Evolutionary conservation across 2,113 vertebrate species (phyloP).

Genomic region (Festucalex cinctus): DNA sequence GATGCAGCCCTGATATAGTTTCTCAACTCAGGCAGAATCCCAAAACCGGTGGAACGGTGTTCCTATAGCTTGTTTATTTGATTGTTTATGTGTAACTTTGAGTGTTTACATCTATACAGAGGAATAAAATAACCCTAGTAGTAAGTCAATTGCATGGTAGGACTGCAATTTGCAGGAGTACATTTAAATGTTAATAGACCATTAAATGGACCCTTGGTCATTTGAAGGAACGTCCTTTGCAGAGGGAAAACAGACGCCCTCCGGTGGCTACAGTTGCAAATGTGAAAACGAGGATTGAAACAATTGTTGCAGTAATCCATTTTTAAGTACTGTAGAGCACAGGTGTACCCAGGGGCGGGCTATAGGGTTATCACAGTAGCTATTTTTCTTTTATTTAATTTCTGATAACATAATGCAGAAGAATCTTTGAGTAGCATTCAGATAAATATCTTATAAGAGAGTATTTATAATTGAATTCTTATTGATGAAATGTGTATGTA

Average conservation of each 20-base stretch:
- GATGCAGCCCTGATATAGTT: slow-evolving; percentile 19
- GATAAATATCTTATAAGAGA: too few relatives aligned
- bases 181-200: background rate
- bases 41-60: background rate
- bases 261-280: background rate
- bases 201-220: background rate
- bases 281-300: background rate
- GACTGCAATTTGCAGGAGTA: background rate
- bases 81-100: background rate
- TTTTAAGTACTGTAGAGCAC: background rate
- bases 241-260: background rate
- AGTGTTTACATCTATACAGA: background rate
- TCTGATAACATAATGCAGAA: too few relatives aligned
- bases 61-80: background rate
- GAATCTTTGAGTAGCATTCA: too few relatives aligned
- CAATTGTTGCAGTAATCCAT: background rate
- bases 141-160: background rate
- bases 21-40: background rate
- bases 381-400: too few relatives aligned
- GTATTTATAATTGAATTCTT: too few relatives aligned
- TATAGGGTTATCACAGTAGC: too few relatives aligned
- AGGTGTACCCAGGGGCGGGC: too few relatives aligned
- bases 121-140: background rate
- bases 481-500: too few relatives aligned
- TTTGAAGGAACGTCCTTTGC: background rate